Evolutionary conservation across 2,888 invertebrate genomes (phyloP).

Genomic region (Phrixothrix hirtus): DNA sequence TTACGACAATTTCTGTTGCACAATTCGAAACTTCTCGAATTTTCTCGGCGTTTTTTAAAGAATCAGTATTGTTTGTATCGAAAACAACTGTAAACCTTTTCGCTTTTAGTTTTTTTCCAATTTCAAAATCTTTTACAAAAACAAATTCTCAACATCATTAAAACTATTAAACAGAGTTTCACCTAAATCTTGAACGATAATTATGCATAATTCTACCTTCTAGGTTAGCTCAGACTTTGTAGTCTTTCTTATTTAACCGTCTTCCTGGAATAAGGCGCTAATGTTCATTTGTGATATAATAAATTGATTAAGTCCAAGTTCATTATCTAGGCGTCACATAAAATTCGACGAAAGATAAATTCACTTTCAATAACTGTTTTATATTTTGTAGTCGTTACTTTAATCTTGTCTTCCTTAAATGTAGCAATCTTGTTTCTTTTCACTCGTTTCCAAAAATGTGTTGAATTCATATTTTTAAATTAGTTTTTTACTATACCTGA

Average conservation of each 20-base stretch:
- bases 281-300: constrained; percentile 24
- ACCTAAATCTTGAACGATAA: neutral
- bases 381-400: neutral
- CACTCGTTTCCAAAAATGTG: constrained; percentile 8
- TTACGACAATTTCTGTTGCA: neutral
- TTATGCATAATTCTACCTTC: constrained; percentile 22
- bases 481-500: neutral
- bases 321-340: constrained; percentile 6
- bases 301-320: constrained; percentile 21
- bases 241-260: constrained; percentile 29
- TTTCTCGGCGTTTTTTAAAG: neutral
- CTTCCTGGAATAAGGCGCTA: constrained; percentile 26
- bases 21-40: neutral
- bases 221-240: constrained; percentile 26
- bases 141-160: neutral
- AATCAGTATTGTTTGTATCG: neutral
- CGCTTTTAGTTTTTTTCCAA: neutral
- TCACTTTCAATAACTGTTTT: constrained; percentile 9
- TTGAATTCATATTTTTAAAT: neutral
- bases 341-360: constrained; percentile 28
- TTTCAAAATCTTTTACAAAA: neutral
- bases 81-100: constrained; percentile 2
- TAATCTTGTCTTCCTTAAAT: constrained; percentile 9
- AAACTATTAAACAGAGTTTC: neutral
- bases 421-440: constrained; percentile 7